A percentile compares a stretch with the other conserved stretches of the same genome.
These are phyloP conservation scores for Melipona quadrifasciata DNA, from an alignment of 1,140 invertebrate genomes.

Conservation along the genomic window DNA sequence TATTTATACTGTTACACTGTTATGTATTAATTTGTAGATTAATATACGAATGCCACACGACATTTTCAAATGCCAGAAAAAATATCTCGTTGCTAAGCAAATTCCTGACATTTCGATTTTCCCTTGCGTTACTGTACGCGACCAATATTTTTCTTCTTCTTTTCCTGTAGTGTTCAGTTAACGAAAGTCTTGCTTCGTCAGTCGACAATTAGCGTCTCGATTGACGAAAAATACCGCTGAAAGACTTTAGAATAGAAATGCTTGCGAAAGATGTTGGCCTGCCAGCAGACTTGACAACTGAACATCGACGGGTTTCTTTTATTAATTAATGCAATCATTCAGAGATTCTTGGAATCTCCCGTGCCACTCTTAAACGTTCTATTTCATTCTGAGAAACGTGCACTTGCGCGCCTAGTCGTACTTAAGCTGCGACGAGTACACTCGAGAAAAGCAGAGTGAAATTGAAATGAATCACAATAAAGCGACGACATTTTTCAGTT, in stretches of 20 bases:
- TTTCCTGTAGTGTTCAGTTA: too few relatives aligned
- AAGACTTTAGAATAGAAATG: neutral
- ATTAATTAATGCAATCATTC: neutral
- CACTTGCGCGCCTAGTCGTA: too few relatives aligned
- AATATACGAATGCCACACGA: neutral
- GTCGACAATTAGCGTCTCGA: neutral
- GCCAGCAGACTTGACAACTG: neutral
- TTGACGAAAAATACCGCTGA: neutral
- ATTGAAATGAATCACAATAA: too few relatives aligned
- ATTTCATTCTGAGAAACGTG: too few relatives aligned
- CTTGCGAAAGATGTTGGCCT: neutral
- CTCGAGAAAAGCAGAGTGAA: too few relatives aligned
- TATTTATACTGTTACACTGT: too few relatives aligned
- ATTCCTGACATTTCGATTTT: neutral
- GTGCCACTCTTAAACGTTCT: neutral
- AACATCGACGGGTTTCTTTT: neutral
- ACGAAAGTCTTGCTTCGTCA: too few relatives aligned
- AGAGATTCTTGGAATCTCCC: neutral
- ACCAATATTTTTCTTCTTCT: neutral
- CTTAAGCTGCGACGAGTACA: too few relatives aligned
- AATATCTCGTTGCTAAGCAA: neutral
- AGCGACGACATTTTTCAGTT: too few relatives aligned
- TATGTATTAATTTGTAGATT: neutral
- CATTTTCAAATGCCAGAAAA: neutral
- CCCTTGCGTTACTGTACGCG: neutral